Conservation (phyloP, 1,140 invertebrate species). For the Piezodorus guildinii region DNA sequence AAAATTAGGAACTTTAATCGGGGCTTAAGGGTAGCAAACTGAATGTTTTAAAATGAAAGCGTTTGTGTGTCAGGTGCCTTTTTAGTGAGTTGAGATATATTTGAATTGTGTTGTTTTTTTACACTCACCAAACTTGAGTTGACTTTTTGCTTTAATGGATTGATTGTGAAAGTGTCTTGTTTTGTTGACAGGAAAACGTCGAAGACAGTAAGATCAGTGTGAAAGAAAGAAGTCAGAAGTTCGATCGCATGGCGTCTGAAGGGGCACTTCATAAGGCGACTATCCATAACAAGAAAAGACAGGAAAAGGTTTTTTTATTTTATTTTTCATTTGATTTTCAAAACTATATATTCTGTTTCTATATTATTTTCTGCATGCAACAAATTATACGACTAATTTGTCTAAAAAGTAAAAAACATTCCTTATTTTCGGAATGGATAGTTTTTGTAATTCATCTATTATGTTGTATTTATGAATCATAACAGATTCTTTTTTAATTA, state of each 20-base stretch:
- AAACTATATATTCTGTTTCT: no score
- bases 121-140: no score
- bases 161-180: background rate
- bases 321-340: slow-evolving; percentile 5
- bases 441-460: no score
- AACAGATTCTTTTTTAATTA: no score
- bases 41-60: slow-evolving; percentile 19
- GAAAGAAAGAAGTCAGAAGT: slow-evolving; percentile 81
- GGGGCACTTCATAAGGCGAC: slow-evolving; percentile 44
- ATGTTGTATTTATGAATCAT: no score
- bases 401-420: no score
- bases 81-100: background rate
- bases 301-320: slow-evolving; percentile 43
- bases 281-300: slow-evolving; percentile 45
- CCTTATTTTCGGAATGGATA: no score
- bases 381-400: no score
- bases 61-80: slow-evolving; percentile 6
- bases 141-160: background rate
- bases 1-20: background rate
- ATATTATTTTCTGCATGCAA: no score
- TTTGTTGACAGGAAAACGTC: slow-evolving; percentile 14
- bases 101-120: background rate
- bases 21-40: background rate
- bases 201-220: slow-evolving; percentile 59
- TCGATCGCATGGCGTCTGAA: slow-evolving; percentile 79